Base-by-base conservation (phyloP, 2,113 vertebrate species). In the Malurus cyaneus region DNA sequence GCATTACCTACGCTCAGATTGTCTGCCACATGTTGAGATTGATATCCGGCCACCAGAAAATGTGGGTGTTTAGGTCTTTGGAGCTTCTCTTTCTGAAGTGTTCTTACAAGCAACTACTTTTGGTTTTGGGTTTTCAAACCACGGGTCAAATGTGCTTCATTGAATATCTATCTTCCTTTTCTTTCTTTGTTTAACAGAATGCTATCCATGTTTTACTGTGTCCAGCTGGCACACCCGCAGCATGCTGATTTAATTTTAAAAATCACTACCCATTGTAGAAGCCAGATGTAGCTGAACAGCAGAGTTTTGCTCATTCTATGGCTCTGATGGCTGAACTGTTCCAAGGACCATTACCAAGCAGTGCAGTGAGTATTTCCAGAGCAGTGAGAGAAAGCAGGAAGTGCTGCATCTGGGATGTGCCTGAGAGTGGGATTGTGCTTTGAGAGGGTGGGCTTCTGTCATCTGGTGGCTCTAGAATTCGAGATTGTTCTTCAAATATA, bases 191-290 rank as follows among this genome's bases (percentile, higher is more conserved):
- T 85, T 67, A 50, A 47, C 34, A 76, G 39, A 94, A 87, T n/a
- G 23, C 19, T 89, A 29, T 82, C 47, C 24, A 0, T 89, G 56
- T 59, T 88, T 82, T 46, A 49, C 66, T 80, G 66, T 89, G 85
- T 90, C 93, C 92, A 97, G 66, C 79, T 95, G 85, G 89, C 84
- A 91, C 60, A 76, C 49, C 71, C 64, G 73, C 74, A 88, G 88
- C 81, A 92, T 47, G 53, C 42, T 92, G 94, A 82, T 94, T 96
- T 91, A 34, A 85, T 77, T 96, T 82, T 26, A 89, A 77, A 93
- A 85, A 53, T 70, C 76, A 73, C 88, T 91, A 59, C 59, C 59
- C 54, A 17, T 70, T 92, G 80, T 70, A 61, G 85, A 80, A 94
- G 71, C 71, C 94, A 96, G 92, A 93, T 94, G 89, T 66, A 83